Evolutionary conservation across 1,140 invertebrate genomes (phyloP), one percentile per base, ranked within the genome.

Genomic region (Drosophila albomicans): DNA sequence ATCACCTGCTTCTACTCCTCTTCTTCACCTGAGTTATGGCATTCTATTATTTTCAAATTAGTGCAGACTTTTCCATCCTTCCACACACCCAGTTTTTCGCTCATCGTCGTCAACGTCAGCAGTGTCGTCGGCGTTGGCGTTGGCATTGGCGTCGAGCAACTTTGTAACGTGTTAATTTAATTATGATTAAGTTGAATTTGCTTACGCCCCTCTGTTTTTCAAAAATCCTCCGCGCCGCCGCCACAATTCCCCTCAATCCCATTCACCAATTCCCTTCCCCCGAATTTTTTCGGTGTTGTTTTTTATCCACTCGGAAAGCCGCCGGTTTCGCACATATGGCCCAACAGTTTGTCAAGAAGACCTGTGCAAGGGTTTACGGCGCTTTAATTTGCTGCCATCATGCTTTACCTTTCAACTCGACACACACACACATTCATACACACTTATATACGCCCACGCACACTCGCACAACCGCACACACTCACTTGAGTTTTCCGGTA

Each of bases 381-480:
- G 62, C 61, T 66, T 73, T 73, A 73, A 73, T 73, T 73, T 73
- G 70, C 70, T 73, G 70, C 70, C 70, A 73, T 48, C 70, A 66
- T 73, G 61, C 61, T 71, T 73, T 73, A 41, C 54, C 63, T 56
- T 56, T 46, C 13, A 25, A 59, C 38, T 0, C 30, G 54, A 25
- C 51, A 63, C 58, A 51, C 48, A 15, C 15, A 52, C 49, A 49
- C 7, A 25, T 25, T 25, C 46, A 30, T 20, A 10, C 56, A 49
- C 43, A 30, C 5, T 11, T 7, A 52, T 35, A 49, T 4, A 51
- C 48, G 35, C 43, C 35, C 43, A 13, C 46, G 16, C 46, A 10
- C 56, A 49, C 43, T 16, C 2, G 11, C 7, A 52, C 49, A 49
- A 3, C 1, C 15, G 30, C 8, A 3, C 61, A 3, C 61, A 63